Evolutionary conservation across 1,140 invertebrate species (phyloP), one percentile per base, ranked within the genome.

Genomic region (Sycophila sp.): DNA sequence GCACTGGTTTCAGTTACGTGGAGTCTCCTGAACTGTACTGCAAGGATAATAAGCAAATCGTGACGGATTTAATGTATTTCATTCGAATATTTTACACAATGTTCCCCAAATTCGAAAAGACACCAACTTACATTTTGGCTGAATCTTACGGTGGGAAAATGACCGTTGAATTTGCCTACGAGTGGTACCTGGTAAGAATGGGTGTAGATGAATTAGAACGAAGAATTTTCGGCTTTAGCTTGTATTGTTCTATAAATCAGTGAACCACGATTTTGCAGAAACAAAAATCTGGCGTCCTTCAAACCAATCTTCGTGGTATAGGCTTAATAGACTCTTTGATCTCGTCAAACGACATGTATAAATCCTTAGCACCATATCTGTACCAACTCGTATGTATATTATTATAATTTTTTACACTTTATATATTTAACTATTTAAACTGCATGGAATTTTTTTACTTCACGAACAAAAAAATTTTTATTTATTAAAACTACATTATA

Each of bases 91-190:
- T 96, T 74, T 89, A 91, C 42, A 76, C 86, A 19, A 77, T 84
- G 32, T 78, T 91, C 72, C 89, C 92, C 0, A 87, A 92, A 73
- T 94, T 94, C 77, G 87, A 90, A 76, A 85, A 81, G 5, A 88
- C 91, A 2, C 92, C 93, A 0, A 87, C 94, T 13, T 96, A 94
- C 74, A 94, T 96, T 49, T 92, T 92, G 70, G 92, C 90, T 24
- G 93, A 96, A 80, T 95, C 94, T 0, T 96, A 96, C 83, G 94
- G 94, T 15, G 95, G 94, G 0, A 97, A 97, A 87, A 96, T 96
- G 93, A 91, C 93, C 0, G 89, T 92, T 8, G 92, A 94, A 74
- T 94, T 96, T 77, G 92, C 89, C 0, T 79, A 88, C 26, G 75
- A 83, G 34, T 87, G 93, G 79, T 83, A 88, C 74, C 84, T 90